Conservation (phyloP, 2,888 invertebrate species). For the Drosophila neotestacea region DNA sequence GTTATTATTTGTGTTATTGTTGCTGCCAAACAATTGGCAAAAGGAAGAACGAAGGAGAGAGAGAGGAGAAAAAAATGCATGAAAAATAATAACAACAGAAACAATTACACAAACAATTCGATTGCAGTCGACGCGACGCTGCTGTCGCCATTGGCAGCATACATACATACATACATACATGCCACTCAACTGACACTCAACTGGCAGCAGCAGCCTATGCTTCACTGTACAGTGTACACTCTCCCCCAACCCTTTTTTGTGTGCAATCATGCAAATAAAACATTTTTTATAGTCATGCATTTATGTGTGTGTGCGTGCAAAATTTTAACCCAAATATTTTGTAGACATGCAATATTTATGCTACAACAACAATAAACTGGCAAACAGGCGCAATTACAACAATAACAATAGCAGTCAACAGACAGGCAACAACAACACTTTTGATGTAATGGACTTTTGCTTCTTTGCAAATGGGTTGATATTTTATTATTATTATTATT, state of each 20-base stretch:
- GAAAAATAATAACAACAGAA: conserved; percentile 52
- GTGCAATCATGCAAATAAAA: conserved; percentile 81
- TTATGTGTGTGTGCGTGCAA: conserved; percentile 54
- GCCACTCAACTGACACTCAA: conserved; percentile 69
- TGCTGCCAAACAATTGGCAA: conserved; percentile 52
- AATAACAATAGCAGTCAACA: conserved; percentile 55
- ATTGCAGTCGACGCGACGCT: conserved; percentile 58
- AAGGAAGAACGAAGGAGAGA: conserved; percentile 35
- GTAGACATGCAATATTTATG: conserved; percentile 78
- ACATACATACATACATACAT: conserved; percentile 59
- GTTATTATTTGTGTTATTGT: conserved; percentile 54
- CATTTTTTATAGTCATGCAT: conserved; percentile 51
- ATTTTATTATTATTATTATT: not conserved
- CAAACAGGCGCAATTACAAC: conserved; percentile 54
- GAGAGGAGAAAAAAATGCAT: conserved; percentile 13
- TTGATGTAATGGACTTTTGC: conserved; percentile 62
- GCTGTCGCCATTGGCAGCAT: conserved; percentile 56
- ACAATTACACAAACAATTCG: conserved; percentile 73
- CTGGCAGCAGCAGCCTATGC: conserved; percentile 39
- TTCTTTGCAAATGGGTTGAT: conserved; percentile 41
- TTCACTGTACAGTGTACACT: conserved; percentile 2
- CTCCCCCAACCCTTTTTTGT: conserved; percentile 30
- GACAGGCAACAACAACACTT: conserved; percentile 39
- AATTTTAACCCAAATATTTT: conserved; percentile 81
- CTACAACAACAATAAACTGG: conserved; percentile 44